A percentile compares a stretch with the other conserved stretches of the same genome.
These are phyloP conservation scores for Huso huso DNA, from an alignment of 2,797 vertebrate genomes.

Conservation along the genomic window DNA sequence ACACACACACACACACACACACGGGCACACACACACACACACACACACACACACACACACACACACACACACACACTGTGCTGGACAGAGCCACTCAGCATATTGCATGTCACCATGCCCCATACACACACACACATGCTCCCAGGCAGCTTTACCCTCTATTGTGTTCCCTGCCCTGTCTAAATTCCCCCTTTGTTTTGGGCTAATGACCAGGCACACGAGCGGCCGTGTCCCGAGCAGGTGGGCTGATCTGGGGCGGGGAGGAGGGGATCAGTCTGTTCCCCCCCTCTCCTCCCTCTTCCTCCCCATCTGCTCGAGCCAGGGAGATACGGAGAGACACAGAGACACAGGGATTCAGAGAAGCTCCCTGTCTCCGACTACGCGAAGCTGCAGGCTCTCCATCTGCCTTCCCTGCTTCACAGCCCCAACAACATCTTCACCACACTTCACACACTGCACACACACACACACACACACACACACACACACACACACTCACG, in stretches of 20 bases:
- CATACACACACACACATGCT: constrained; percentile 11
- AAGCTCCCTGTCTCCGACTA: too few relatives aligned
- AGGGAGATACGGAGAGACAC: too few relatives aligned
- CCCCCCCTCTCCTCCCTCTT: constrained; percentile 46
- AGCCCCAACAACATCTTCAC: too few relatives aligned
- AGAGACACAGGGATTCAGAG: too few relatives aligned
- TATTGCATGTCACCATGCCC: not conserved
- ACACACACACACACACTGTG: constrained; percentile 18
- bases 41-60: constrained; percentile 8
- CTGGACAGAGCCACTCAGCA: constrained; percentile 8
- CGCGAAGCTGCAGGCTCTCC: too few relatives aligned
- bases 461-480: too few relatives aligned
- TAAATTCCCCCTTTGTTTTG: too few relatives aligned
- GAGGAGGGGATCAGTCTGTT: constrained; percentile 44
- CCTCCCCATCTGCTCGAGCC: constrained; percentile 60
- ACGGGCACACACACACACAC: constrained; percentile 18
- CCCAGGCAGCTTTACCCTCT: too few relatives aligned
- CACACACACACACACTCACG: too few relatives aligned
- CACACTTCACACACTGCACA: too few relatives aligned
- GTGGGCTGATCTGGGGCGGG: constrained; percentile 42
- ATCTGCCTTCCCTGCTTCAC: too few relatives aligned
- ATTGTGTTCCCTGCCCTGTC: too few relatives aligned
- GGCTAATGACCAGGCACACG: constrained; percentile 53
- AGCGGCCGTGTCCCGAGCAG: constrained; percentile 57
- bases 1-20: not conserved